A percentile compares a stretch with the other conserved stretches of the same genome.
phyloP scores from a whole-genome alignment of 2,797 vertebrate species.

The Zenarchopterus dispar region DNA sequence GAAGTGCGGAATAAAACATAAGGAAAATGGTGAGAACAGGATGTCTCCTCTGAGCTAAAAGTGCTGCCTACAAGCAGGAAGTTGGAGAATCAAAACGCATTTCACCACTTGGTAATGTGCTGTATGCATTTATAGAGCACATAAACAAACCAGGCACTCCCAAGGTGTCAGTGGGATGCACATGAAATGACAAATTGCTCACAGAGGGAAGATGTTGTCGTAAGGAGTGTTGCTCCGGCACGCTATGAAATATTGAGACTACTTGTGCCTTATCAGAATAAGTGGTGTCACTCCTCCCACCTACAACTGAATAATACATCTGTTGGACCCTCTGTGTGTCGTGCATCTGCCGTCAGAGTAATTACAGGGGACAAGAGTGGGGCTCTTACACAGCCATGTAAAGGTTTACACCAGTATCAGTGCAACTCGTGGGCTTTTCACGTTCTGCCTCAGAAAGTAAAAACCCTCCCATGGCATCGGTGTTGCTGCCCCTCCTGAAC shows the following conservation, averaged over 20 bases:
- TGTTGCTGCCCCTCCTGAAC: neutral
- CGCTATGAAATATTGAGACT: constrained; percentile 54
- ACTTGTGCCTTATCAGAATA: constrained; percentile 53
- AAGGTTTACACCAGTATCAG: constrained; percentile 19
- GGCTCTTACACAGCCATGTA: constrained; percentile 17
- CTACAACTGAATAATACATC: constrained; percentile 69
- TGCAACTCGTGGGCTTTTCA: constrained; percentile 7
- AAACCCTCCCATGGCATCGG: constrained; percentile 12
- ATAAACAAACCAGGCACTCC: constrained; percentile 10
- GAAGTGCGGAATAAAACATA: constrained; percentile 10
- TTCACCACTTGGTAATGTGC: constrained; percentile 1
- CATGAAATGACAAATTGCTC: constrained; percentile 41
- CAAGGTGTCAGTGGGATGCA: constrained; percentile 23
- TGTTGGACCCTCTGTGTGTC: constrained; percentile 52
- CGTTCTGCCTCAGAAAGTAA: constrained; percentile 15
- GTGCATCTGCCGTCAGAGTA: constrained; percentile 43
- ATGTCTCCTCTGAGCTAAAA: constrained; percentile 4
- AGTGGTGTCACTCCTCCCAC: constrained; percentile 60
- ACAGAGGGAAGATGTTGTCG: constrained; percentile 21
- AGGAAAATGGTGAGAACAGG: constrained; percentile 13
- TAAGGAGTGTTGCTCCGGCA: constrained; percentile 27
- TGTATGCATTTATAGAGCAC: constrained; percentile 15
- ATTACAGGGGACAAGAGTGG: constrained; percentile 51
- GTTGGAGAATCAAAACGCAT: neutral
- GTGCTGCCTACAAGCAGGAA: neutral